Conservation (phyloP, 2,797 vertebrate genomes). For the Xerus rutilus region DNA sequence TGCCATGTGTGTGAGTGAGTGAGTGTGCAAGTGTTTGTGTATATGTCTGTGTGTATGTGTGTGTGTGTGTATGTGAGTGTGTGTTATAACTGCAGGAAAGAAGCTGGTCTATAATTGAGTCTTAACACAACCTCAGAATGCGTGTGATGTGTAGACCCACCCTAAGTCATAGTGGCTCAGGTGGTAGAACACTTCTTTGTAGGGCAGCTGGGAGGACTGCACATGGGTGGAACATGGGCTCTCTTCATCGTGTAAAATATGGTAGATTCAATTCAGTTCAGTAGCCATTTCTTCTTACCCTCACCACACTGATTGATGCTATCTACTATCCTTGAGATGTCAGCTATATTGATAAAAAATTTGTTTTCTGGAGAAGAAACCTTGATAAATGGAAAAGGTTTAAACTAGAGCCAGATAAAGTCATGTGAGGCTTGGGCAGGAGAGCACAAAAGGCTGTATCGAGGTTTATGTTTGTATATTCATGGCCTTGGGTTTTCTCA, state of each 20-base stretch:
- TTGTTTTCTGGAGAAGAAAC: conserved; percentile 1
- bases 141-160: not conserved
- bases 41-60: no score
- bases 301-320: not conserved
- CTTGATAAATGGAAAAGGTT: not conserved
- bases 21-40: no score
- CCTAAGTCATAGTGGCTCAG: not conserved
- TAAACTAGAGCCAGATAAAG: not conserved
- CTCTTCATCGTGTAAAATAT: not conserved
- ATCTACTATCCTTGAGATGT: not conserved
- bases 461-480: not conserved
- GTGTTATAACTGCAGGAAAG: not conserved
- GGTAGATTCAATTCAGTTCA: not conserved
- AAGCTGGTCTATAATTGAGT: not conserved
- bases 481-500: not conserved
- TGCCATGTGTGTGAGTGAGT: no score
- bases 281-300: not conserved
- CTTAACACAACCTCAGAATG: not conserved
- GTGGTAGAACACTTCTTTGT: not conserved
- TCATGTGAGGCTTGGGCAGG: no score
- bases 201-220: not conserved
- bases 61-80: no score
- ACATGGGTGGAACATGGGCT: no score
- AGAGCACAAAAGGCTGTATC: not conserved
- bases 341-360: not conserved